Evolutionary conservation across 2,113 vertebrate species (phyloP).

Genomic region (Cynopterus brachyotis): DNA sequence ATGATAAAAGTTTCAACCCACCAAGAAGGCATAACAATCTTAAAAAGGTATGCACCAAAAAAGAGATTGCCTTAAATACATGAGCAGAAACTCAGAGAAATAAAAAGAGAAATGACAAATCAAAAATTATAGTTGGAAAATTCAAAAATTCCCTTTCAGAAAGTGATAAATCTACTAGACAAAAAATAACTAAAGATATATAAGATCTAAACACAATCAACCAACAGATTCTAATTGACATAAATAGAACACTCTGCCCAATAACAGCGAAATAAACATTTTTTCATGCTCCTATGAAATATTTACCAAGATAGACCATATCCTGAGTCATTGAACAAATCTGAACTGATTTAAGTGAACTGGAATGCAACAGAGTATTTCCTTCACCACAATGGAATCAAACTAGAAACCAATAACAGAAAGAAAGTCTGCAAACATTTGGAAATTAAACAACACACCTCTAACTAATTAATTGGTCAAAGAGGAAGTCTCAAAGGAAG

Average conservation of each 20-base stretch:
- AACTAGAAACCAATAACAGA: neutral
- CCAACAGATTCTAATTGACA: neutral
- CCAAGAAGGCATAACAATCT: neutral
- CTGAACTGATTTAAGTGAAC: neutral
- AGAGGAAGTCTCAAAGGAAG: neutral
- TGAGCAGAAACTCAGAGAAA: neutral
- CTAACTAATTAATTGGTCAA: slow-evolving; percentile 16
- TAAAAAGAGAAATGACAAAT: neutral
- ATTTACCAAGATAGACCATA: neutral
- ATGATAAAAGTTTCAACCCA: neutral
- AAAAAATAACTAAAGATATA: neutral
- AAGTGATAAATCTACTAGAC: neutral
- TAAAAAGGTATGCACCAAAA: neutral
- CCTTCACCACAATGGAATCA: neutral
- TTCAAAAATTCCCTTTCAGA: neutral
- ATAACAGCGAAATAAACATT: neutral
- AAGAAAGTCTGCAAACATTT: neutral
- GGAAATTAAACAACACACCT: neutral
- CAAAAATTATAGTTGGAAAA: neutral
- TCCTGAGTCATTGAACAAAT: neutral
- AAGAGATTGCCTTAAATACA: neutral
- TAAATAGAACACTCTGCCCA: neutral
- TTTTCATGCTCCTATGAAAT: neutral
- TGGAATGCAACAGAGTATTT: neutral
- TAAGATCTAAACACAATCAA: neutral